These are phyloP conservation scores for Saturnia pavonia DNA, from an alignment of 2,888 invertebrate species.

Conservation along the genomic window DNA sequence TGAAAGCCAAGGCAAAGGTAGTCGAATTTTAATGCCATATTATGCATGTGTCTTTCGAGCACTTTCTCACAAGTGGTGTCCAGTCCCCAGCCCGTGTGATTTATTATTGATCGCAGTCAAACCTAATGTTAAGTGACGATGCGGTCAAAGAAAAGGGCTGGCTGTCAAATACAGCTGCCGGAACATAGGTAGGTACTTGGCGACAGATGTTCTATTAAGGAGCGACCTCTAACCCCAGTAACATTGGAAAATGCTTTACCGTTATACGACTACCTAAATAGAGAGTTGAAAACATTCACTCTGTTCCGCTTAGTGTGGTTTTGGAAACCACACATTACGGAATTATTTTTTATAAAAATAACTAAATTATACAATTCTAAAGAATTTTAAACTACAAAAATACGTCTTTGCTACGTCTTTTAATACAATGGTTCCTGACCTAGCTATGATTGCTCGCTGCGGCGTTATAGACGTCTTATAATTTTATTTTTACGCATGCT, in stretches of 20 bases:
- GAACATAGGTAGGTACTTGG: neutral
- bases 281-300: neutral
- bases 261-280: neutral
- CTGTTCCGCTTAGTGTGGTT: neutral
- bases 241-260: neutral
- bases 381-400: too few species aligned
- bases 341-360: too few species aligned
- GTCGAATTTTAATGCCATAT: neutral
- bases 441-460: too few species aligned
- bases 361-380: too few species aligned
- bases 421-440: too few species aligned
- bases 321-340: neutral
- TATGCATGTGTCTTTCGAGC: neutral
- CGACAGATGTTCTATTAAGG: neutral
- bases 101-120: neutral
- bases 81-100: neutral
- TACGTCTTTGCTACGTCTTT: too few species aligned
- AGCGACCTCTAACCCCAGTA: neutral
- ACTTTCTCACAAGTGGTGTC: neutral
- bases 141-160: neutral
- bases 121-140: neutral
- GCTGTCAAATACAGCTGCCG: neutral
- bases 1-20: neutral
- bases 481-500: too few species aligned
- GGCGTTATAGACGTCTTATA: too few species aligned